A percentile compares a stretch with the other conserved stretches of the same genome.
Conservation (phyloP, 2,797 vertebrate genomes). For the Neomorphus geoffroyi region DNA sequence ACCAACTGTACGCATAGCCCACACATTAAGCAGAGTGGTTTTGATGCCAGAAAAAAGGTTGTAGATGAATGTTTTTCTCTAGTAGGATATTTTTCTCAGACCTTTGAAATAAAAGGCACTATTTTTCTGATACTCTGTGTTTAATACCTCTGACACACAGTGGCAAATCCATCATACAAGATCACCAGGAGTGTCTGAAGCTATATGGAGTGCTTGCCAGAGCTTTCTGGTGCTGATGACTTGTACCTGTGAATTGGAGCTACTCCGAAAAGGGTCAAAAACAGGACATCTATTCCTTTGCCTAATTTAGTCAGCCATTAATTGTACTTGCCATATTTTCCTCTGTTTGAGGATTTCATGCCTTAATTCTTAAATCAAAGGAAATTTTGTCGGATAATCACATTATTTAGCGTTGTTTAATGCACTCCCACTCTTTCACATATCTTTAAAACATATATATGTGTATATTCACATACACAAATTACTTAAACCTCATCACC, state of each 20-base stretch:
- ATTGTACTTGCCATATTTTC: neutral
- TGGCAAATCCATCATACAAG: neutral
- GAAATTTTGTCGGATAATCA: neutral
- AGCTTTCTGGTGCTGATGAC: neutral
- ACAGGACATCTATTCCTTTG: neutral
- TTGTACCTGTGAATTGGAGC: constrained; percentile 13
- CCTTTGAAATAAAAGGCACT: constrained; percentile 7
- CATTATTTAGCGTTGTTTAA: neutral
- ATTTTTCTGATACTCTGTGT: neutral
- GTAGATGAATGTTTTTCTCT: neutral
- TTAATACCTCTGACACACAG: neutral
- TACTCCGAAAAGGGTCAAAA: neutral
- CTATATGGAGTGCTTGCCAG: neutral
- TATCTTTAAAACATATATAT: constrained; percentile 14
- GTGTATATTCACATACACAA: constrained; percentile 16
- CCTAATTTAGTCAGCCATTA: constrained; percentile 2
- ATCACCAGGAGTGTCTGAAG: neutral
- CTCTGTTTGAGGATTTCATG: neutral
- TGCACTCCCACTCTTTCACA: neutral
- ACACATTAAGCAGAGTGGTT: neutral
- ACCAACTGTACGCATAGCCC: neutral
- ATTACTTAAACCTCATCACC: constrained; percentile 53
- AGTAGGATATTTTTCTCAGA: neutral
- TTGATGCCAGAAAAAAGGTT: neutral
- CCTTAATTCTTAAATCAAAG: constrained; percentile 27